Percentiles rank a stretch among this genome's conserved stretches.
Evolutionary conservation across 2,888 invertebrate species (phyloP).

Genomic region (Himalopsyche japonica): DNA sequence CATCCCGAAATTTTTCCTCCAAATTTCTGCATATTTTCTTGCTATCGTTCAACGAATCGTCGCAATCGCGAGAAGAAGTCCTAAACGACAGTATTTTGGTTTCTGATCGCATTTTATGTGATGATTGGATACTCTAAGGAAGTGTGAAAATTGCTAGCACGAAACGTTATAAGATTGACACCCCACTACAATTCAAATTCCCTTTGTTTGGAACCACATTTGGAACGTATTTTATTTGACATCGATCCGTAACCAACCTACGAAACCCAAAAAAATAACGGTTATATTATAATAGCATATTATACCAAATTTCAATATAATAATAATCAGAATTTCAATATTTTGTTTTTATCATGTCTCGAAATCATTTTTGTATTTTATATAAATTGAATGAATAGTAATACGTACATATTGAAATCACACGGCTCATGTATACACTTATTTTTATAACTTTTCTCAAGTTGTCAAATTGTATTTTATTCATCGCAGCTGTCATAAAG

Average conservation of each 20-base stretch:
- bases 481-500: background rate
- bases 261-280: background rate
- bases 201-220: constrained; percentile 23
- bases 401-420: too few species aligned
- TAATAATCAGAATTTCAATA: too few species aligned
- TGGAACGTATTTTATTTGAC: constrained; percentile 16
- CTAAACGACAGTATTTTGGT: constrained; percentile 22
- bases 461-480: background rate
- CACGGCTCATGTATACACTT: too few species aligned
- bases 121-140: constrained; percentile 10
- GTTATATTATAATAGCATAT: background rate
- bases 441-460: background rate
- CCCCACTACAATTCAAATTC: constrained; percentile 22
- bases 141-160: background rate
- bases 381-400: too few species aligned
- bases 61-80: constrained; percentile 19
- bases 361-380: too few species aligned
- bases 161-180: constrained; percentile 6
- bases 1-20: constrained; percentile 27
- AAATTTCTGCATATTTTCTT: constrained; percentile 26
- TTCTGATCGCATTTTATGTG: constrained; percentile 25
- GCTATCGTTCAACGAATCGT: constrained; percentile 10
- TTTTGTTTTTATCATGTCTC: too few species aligned
- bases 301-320: too few species aligned
- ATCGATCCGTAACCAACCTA: constrained; percentile 9